These are phyloP conservation scores for human DNA, from an alignment of 2,113 vertebrate species.

Conservation along the genomic window GRCh38 chr11:32244501-32245000, in stretches of 20 bases:
- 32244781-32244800: background rate
- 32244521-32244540: background rate
- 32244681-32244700: background rate
- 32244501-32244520: conserved; percentile 1
- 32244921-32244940: background rate
- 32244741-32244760: background rate
- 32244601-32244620: background rate
- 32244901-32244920: background rate
- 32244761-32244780: background rate
- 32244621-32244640: background rate
- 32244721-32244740: background rate
- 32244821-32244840: background rate
- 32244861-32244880: background rate
- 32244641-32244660: background rate
- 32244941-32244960: background rate
- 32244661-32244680: background rate
- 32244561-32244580: background rate
- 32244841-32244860: background rate
- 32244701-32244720: background rate
- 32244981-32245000: background rate
- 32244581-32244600: background rate
- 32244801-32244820: background rate
- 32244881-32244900: too few relatives aligned
- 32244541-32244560: background rate
- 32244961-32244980: background rate